Evolutionary conservation across 2,888 invertebrate genomes (phyloP).

Genomic region (Tridacna gigas): DNA sequence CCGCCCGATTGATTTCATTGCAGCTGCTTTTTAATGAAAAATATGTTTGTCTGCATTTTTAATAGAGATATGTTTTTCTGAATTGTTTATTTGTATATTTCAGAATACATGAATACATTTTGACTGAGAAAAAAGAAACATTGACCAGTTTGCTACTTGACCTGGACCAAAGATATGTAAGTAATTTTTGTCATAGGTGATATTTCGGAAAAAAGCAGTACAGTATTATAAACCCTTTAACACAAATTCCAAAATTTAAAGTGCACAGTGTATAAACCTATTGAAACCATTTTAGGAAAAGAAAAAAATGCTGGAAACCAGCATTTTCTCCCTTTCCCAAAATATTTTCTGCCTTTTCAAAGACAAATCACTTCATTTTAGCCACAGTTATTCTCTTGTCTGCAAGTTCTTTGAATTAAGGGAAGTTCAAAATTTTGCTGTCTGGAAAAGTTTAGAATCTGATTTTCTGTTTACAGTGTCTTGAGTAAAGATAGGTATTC

Average conservation of each 20-base stretch:
- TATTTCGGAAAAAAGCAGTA: too few species aligned
- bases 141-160: slow-evolving; percentile 91
- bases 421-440: neutral
- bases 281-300: neutral
- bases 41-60: too few species aligned
- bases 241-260: too few species aligned
- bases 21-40: too few species aligned
- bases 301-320: neutral
- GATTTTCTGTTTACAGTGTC: too few species aligned
- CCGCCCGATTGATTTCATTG: too few species aligned
- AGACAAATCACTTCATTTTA: too few species aligned
- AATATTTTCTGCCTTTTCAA: neutral
- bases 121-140: neutral
- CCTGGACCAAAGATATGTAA: slow-evolving; percentile 90
- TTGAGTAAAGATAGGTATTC: too few species aligned
- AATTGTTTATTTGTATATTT: slow-evolving; percentile 19
- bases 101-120: slow-evolving; percentile 78
- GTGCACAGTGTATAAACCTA: too few species aligned
- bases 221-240: neutral
- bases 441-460: too few species aligned
- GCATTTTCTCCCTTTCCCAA: neutral
- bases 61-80: too few species aligned
- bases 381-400: too few species aligned
- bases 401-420: neutral
- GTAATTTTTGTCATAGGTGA: slow-evolving; percentile 61